Evolutionary conservation across 2,797 vertebrate genomes (phyloP).

Genomic region (Moxostoma hubbsi): DNA sequence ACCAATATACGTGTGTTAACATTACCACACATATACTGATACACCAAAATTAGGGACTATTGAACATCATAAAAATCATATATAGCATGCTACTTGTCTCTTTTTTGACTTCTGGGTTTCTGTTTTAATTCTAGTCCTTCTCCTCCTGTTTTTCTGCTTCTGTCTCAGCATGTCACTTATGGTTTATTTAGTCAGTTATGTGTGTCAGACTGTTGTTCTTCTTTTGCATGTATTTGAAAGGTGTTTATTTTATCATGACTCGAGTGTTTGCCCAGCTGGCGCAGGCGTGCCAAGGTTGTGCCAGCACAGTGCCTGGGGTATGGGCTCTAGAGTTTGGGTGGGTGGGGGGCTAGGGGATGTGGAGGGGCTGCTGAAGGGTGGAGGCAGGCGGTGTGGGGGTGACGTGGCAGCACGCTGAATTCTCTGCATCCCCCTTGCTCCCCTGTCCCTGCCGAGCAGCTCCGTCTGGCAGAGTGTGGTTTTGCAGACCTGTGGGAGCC

Average conservation of each 20-base stretch:
- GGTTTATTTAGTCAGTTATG: conserved; percentile 56
- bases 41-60: too few relatives aligned
- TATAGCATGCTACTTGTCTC: not conserved
- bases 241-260: conserved; percentile 77
- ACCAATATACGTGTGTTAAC: too few relatives aligned
- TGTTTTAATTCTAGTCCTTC: not conserved
- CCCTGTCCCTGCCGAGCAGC: conserved; percentile 20
- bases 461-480: conserved; percentile 56
- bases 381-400: conserved; percentile 37
- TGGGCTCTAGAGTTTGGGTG: conserved; percentile 55
- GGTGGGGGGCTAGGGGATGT: conserved; percentile 25
- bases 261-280: conserved; percentile 78
- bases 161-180: conserved; percentile 53
- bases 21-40: too few relatives aligned
- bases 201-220: conserved; percentile 63
- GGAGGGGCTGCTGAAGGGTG: conserved; percentile 20
- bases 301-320: conserved; percentile 64
- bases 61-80: too few relatives aligned
- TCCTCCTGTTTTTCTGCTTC: conserved; percentile 13
- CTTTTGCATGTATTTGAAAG: conserved; percentile 70
- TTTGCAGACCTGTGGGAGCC: conserved; percentile 59
- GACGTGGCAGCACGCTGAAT: conserved; percentile 61
- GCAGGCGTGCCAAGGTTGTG: conserved; percentile 61
- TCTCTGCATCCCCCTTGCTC: conserved; percentile 32
- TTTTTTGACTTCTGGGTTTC: not conserved